Evolutionary conservation across 2,113 vertebrate species (phyloP).

Genomic region (Theristicus caerulescens): DNA sequence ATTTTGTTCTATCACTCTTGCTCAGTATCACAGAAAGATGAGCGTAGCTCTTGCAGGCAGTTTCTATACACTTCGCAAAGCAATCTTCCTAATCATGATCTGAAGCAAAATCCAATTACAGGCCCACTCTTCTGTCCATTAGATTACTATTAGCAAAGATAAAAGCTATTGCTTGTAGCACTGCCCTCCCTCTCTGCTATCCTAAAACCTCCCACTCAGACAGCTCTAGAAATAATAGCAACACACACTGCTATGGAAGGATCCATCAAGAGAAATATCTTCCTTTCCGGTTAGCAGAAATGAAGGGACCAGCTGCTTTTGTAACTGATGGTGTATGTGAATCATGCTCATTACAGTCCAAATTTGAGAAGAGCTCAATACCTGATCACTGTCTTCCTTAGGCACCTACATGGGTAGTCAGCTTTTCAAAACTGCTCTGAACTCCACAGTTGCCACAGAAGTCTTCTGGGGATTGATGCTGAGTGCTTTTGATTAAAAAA

Average conservation of each 20-base stretch:
- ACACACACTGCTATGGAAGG: neutral
- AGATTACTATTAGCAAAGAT: constrained; percentile 29
- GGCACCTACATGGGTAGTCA: neutral
- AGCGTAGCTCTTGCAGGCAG: neutral
- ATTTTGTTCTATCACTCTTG: neutral
- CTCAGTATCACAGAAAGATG: neutral
- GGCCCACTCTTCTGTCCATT: constrained; percentile 34
- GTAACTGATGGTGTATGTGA: neutral
- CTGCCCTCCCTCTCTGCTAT: neutral
- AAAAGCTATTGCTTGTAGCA: constrained; percentile 16
- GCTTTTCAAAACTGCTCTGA: neutral
- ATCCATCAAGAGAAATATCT: neutral
- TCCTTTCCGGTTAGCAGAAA: neutral
- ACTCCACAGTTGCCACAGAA: neutral
- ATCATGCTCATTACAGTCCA: neutral
- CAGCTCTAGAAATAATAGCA: neutral
- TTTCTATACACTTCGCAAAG: neutral
- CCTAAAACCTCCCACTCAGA: constrained; percentile 8
- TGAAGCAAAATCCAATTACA: constrained; percentile 37
- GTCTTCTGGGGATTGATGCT: neutral
- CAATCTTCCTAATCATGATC: constrained; percentile 29
- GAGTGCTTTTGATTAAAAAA: neutral
- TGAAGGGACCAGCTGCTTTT: neutral
- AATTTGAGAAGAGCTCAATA: neutral
- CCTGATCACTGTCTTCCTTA: neutral